Evolutionary conservation across 2,888 invertebrate species (phyloP).

Genomic region (Himalopsyche kuldschensis): DNA sequence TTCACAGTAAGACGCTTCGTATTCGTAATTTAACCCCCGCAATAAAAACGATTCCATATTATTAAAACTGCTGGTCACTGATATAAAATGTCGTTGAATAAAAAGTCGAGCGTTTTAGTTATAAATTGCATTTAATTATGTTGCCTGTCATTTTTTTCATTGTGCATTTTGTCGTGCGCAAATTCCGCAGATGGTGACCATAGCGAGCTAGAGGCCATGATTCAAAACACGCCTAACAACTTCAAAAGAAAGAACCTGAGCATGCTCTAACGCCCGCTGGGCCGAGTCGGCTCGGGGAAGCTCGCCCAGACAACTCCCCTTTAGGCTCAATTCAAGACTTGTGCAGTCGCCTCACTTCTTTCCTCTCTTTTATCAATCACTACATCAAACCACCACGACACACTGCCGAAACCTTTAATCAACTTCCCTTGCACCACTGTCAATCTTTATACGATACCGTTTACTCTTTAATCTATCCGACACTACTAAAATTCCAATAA

Average conservation of each 20-base stretch:
- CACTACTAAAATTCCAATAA: too few species aligned
- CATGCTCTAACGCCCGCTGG: conserved; percentile 53
- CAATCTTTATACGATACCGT: too few species aligned
- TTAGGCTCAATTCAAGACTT: conserved; percentile 13
- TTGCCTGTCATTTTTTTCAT: conserved; percentile 1
- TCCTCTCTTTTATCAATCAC: not conserved
- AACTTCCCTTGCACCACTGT: not conserved
- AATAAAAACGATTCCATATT: too few species aligned
- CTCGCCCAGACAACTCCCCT: conserved; percentile 37
- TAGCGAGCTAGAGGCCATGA: conserved; percentile 63
- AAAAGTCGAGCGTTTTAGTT: not conserved
- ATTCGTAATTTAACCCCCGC: too few species aligned
- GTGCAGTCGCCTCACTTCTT: conserved; percentile 1
- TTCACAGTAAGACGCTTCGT: too few species aligned
- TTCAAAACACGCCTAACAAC: conserved; percentile 63
- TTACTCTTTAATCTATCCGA: too few species aligned
- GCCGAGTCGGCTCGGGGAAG: conserved; percentile 37
- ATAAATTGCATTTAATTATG: conserved; percentile 1
- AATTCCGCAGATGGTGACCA: conserved; percentile 60
- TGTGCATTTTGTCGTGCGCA: conserved; percentile 32
- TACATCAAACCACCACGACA: not conserved
- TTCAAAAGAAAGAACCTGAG: conserved; percentile 63
- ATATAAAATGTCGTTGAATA: not conserved
- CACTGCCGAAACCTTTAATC: not conserved
- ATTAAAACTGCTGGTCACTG: not conserved